Conservation (phyloP, 2,888 invertebrate genomes). For the Drosophila neutralis region DNA sequence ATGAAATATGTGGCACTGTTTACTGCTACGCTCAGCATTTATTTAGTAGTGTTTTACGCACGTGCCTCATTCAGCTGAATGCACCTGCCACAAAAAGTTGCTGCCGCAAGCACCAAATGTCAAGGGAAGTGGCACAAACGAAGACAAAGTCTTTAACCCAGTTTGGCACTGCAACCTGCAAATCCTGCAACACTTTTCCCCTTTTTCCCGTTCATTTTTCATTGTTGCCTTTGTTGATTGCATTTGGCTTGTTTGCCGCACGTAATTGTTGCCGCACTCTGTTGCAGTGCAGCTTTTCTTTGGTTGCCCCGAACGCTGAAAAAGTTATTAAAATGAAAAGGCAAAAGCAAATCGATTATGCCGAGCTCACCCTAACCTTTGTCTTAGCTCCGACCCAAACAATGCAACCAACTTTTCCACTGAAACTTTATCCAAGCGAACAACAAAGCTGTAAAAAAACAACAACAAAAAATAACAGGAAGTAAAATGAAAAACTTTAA, state of each 20-base stretch:
- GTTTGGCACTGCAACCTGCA: constrained; percentile 46
- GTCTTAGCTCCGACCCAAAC: constrained; percentile 31
- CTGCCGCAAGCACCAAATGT: constrained; percentile 60
- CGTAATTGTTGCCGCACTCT: constrained; percentile 76
- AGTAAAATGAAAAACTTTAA: constrained; percentile 68
- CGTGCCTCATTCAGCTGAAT: constrained; percentile 57
- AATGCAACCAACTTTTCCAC: constrained; percentile 50
- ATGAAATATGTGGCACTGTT: constrained; percentile 7
- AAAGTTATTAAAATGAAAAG: constrained; percentile 78
- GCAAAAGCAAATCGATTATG: constrained; percentile 74
- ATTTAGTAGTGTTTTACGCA: constrained; percentile 47
- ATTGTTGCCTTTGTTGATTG: constrained; percentile 67
- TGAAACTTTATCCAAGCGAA: constrained; percentile 46
- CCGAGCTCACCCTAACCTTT: constrained; percentile 48
- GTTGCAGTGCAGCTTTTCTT: constrained; percentile 37
- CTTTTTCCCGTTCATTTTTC: background rate
- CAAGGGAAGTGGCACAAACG: constrained; percentile 62
- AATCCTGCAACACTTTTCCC: background rate
- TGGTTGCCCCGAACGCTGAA: constrained; percentile 18
- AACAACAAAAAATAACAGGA: constrained; percentile 9
- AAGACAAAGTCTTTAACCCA: constrained; percentile 71
- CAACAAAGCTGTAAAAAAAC: background rate
- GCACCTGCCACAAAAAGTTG: constrained; percentile 44
- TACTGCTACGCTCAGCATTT: constrained; percentile 26
- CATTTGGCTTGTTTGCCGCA: constrained; percentile 67